Evolutionary conservation across 2,888 invertebrate species (phyloP).

Genomic region (Heliconius aoede): DNA sequence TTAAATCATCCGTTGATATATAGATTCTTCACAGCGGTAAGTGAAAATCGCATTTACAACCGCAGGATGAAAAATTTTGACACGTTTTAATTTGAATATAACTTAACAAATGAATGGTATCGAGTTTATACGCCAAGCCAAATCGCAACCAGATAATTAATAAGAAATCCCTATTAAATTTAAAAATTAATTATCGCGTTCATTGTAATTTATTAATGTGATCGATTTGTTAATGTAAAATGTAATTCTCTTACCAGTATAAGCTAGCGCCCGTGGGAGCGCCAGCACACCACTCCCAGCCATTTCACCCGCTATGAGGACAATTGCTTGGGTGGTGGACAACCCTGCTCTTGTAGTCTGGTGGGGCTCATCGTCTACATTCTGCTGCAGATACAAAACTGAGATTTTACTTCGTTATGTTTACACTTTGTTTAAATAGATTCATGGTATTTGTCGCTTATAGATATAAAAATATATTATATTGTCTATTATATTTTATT

Average conservation of each 20-base stretch:
- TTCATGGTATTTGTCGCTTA: too few relatives aligned
- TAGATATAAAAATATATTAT: too few relatives aligned
- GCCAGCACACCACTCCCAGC: conserved; percentile 89
- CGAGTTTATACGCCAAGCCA: neutral
- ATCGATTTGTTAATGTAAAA: neutral
- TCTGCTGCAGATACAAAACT: conserved; percentile 30
- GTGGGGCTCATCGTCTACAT: conserved; percentile 44
- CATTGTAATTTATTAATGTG: neutral
- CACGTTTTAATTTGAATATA: too few relatives aligned
- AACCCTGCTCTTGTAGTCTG: conserved; percentile 56
- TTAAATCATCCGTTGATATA: too few relatives aligned
- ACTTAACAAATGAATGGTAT: too few relatives aligned
- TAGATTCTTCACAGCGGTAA: too few relatives aligned
- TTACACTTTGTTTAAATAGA: neutral
- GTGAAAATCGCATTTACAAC: too few relatives aligned
- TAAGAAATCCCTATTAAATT: neutral
- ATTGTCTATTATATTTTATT: too few relatives aligned
- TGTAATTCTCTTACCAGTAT: conserved; percentile 80
- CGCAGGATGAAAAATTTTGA: too few relatives aligned
- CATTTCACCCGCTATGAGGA: conserved; percentile 88
- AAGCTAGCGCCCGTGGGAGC: conserved; percentile 85
- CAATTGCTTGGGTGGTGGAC: conserved; percentile 76
- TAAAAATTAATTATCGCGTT: neutral
- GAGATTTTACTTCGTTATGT: neutral
- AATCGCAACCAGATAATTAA: conserved; percentile 5